phyloP scores from a whole-genome alignment of 2,113 vertebrate species.

The Barnardius zonarius region DNA sequence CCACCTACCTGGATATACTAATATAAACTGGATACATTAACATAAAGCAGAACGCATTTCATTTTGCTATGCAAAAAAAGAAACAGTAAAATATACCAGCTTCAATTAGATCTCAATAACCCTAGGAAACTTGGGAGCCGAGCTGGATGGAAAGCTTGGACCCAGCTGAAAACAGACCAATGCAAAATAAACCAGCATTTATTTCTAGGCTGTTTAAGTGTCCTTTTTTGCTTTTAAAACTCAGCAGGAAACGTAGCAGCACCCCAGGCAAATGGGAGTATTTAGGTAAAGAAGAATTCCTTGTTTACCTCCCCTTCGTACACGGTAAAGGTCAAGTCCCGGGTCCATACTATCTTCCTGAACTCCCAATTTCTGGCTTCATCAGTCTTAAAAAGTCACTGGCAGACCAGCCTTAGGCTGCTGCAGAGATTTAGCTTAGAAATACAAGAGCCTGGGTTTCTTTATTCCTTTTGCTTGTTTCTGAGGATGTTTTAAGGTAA shows the following conservation, averaged over 20 bases:
- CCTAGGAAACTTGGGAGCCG: background rate
- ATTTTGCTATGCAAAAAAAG: background rate
- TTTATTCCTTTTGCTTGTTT: background rate
- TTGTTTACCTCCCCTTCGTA: slow-evolving; percentile 35
- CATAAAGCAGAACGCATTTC: background rate
- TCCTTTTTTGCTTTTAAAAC: background rate
- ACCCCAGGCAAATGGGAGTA: background rate
- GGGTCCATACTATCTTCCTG: background rate
- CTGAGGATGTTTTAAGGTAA: background rate
- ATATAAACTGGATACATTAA: background rate
- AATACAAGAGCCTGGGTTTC: background rate
- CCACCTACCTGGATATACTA: background rate
- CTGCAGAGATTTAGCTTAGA: background rate
- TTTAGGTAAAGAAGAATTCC: background rate
- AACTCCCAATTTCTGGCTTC: background rate
- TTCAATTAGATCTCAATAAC: background rate
- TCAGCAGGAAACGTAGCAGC: background rate
- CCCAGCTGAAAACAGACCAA: background rate
- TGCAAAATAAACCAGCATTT: background rate
- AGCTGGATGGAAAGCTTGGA: background rate
- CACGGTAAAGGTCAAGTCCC: background rate
- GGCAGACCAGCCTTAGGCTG: background rate
- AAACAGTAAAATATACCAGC: background rate
- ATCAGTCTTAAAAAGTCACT: background rate
- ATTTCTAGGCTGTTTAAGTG: background rate